Conservation (phyloP, 1,140 invertebrate genomes). For the Ceratosolen fusciceps region DNA sequence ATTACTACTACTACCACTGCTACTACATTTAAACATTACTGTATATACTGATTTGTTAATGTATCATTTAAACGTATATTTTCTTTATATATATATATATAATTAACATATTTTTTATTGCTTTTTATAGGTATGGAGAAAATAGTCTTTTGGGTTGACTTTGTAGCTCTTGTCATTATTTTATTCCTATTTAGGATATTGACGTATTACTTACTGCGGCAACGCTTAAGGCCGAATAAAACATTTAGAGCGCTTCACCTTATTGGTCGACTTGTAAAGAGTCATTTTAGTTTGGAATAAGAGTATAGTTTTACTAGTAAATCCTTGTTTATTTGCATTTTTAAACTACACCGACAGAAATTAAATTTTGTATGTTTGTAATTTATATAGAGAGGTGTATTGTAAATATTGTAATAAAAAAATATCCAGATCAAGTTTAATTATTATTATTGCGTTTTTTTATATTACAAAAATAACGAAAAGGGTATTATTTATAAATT, state of each 20-base stretch:
- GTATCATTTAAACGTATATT: too few relatives aligned
- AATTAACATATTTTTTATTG: background rate
- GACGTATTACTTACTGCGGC: slow-evolving; percentile 77
- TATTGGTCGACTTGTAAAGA: slow-evolving; percentile 75
- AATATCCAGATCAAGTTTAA: slow-evolving; percentile 3
- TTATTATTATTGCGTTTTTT: slow-evolving; percentile 1
- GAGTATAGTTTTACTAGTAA: slow-evolving; percentile 9
- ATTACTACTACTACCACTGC: too few relatives aligned
- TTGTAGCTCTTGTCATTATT: slow-evolving; percentile 73
- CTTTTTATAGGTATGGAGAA: slow-evolving; percentile 73
- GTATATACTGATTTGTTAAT: too few relatives aligned
- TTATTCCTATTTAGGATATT: slow-evolving; percentile 74
- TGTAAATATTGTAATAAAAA: slow-evolving; percentile 40
- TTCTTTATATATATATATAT: too few relatives aligned
- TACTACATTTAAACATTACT: too few relatives aligned
- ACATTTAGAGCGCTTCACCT: slow-evolving; percentile 76
- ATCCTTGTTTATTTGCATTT: background rate
- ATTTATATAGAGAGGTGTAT: slow-evolving; percentile 18
- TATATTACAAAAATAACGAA: background rate
- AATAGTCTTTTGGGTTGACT: slow-evolving; percentile 75
- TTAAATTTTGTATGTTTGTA: slow-evolving; percentile 16
- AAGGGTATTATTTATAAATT: background rate
- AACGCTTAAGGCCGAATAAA: slow-evolving; percentile 78
- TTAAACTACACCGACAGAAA: background rate
- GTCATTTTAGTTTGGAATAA: slow-evolving; percentile 70